Conservation (phyloP, 1,140 invertebrate genomes). For the Paracyclopina nana region DNA sequence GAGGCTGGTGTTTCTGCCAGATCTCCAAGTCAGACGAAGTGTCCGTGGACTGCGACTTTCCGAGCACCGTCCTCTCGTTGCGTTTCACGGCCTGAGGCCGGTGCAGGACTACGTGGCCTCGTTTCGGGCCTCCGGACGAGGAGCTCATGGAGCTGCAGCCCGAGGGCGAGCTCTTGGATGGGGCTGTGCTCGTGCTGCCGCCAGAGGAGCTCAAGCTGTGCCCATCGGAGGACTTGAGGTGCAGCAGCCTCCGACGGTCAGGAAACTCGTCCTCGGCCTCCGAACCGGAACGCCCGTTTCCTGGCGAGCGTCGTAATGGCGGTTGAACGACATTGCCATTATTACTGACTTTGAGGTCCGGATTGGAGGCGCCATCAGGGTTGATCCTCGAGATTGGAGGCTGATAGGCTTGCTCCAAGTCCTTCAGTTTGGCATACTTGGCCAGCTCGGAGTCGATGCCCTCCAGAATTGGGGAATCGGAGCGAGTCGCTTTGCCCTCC, state of each 20-base stretch:
- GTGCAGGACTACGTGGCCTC: not conserved
- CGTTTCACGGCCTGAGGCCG: not conserved
- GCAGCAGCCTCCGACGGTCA: too few relatives aligned
- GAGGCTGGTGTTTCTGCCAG: not conserved
- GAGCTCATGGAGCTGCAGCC: too few relatives aligned
- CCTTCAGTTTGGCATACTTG: constrained; percentile 13
- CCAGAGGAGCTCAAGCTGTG: too few relatives aligned
- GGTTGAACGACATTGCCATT: not conserved
- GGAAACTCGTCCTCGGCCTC: not conserved
- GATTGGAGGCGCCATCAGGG: constrained; percentile 13
- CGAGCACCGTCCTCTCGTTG: not conserved
- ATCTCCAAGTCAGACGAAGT: not conserved
- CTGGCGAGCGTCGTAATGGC: not conserved
- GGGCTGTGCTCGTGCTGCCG: too few relatives aligned
- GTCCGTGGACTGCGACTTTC: not conserved
- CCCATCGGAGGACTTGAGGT: too few relatives aligned
- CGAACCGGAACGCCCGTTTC: not conserved
- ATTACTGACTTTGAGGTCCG: constrained; percentile 10
- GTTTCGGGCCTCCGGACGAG: too few relatives aligned
- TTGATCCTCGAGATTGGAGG: not conserved
- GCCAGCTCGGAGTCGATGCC: constrained; percentile 14
- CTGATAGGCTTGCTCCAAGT: constrained; percentile 9
- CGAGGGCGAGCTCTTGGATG: too few relatives aligned
- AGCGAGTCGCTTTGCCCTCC: not conserved
- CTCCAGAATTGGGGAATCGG: constrained; percentile 11